These are phyloP conservation scores for Sphaeridia pumilis DNA, from an alignment of 2,888 invertebrate genomes.

Conservation along the genomic window DNA sequence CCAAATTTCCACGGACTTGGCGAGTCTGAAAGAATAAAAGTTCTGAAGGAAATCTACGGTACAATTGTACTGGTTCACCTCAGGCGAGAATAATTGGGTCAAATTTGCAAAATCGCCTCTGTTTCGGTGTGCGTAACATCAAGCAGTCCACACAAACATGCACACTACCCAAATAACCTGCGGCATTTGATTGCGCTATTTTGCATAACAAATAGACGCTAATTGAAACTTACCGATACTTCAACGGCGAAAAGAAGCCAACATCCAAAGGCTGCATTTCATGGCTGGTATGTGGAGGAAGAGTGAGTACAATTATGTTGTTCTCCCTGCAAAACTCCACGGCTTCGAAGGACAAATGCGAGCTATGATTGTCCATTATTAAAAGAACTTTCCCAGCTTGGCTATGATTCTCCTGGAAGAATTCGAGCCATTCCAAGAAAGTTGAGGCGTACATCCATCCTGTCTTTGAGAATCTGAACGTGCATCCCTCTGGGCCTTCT, in stretches of 20 bases:
- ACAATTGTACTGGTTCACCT: no score
- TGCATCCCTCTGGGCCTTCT: background rate
- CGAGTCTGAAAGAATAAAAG: background rate
- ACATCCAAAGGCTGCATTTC: background rate
- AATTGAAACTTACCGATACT: background rate
- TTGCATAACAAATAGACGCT: background rate
- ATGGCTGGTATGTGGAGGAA: background rate
- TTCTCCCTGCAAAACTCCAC: background rate
- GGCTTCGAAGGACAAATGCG: background rate
- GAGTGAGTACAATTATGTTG: background rate
- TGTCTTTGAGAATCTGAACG: background rate
- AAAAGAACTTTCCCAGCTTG: background rate
- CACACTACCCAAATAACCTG: no score
- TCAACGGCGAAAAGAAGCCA: background rate
- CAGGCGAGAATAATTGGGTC: no score
- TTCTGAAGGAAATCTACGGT: no score
- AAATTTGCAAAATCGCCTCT: no score
- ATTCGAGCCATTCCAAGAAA: background rate
- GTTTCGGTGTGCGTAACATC: no score
- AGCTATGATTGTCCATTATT: background rate
- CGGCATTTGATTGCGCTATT: background rate
- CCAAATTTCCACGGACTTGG: background rate
- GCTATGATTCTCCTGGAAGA: background rate
- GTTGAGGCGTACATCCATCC: background rate
- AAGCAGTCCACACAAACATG: no score